Conservation (phyloP, 2,113 vertebrate genomes). For the Romanogobio albipinnatus region DNA sequence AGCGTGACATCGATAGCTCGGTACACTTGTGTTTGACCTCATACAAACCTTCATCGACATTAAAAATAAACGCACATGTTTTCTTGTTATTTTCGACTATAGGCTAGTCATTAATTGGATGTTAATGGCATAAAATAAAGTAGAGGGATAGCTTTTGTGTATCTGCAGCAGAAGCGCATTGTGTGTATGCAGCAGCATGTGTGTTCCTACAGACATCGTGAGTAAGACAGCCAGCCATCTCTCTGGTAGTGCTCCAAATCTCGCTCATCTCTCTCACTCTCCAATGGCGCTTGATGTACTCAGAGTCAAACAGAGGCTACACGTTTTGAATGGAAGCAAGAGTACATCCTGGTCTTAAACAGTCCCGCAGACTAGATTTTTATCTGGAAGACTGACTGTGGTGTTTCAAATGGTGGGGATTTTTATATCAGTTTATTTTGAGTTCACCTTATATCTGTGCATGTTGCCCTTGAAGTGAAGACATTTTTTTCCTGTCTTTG, state of each 20-base stretch:
- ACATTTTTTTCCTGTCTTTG: neutral
- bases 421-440: neutral
- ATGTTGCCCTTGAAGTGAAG: neutral
- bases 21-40: constrained; percentile 98
- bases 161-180: constrained; percentile 9
- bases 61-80: constrained; percentile 8
- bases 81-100: neutral
- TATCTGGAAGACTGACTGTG: neutral
- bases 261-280: neutral
- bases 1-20: constrained; percentile 90
- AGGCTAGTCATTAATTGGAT: neutral
- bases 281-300: neutral
- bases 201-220: neutral
- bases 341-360: neutral
- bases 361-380: constrained; percentile 2
- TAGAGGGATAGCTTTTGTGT: neutral
- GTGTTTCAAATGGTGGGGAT: neutral
- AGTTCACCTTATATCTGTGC: neutral
- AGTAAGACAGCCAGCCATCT: neutral
- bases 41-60: constrained; percentile 64
- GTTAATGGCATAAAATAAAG: neutral
- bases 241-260: constrained; percentile 12
- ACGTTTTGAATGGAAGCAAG: neutral
- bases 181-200: neutral
- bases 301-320: neutral